Base-by-base conservation (phyloP, 1,140 invertebrate genomes). In the Philotrypesis tridentata region DNA sequence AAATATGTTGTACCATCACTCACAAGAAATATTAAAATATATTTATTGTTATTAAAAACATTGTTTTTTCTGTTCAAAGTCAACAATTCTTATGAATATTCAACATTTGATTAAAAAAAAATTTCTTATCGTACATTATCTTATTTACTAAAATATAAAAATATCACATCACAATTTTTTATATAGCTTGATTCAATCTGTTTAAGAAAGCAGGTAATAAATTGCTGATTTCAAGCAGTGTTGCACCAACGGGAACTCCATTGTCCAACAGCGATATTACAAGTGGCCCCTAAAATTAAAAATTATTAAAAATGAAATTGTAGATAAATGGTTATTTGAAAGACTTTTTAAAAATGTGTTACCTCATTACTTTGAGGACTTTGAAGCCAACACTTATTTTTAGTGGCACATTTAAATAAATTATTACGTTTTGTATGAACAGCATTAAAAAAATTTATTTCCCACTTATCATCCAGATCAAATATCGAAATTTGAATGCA, bases 351-450 rank as follows among this genome's bases (percentile, higher is more conserved):
- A 71, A 71, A 3, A 71, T 82, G 23, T 76, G 21, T 78, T 83
- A 89, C 88, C 83, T 88, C 81, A 48, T 61, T 87, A 1, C 79
- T 85, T 80, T 90, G 88, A 14, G 88, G 87, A 87, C 86, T 90
- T 63, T 86, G 82, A 71, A 90, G 65, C 83, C 84, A 86, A 75
- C 85, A 90, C 82, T 87, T 87, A 27, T 88, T 86, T 27, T 83
- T 85, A 7, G 31, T 70, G 12, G 67, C 17, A 71, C 82, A 71
- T 82, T 86, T 83, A 72, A 83, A 89, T 33, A 89, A 85, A 81
- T 89, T 89, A 79, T 88, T 89, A 4, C 23, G 84, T 70, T 87
- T 82, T 27, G 80, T 73, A 33, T 82, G 80, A 7, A 84, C 65
- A 55, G 80, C 87, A 80, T 89, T 89, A 75, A 85, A 87, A 81